These are phyloP conservation scores for Cryptocephalus moraei DNA, from an alignment of 2,888 invertebrate species.

Conservation along the genomic window DNA sequence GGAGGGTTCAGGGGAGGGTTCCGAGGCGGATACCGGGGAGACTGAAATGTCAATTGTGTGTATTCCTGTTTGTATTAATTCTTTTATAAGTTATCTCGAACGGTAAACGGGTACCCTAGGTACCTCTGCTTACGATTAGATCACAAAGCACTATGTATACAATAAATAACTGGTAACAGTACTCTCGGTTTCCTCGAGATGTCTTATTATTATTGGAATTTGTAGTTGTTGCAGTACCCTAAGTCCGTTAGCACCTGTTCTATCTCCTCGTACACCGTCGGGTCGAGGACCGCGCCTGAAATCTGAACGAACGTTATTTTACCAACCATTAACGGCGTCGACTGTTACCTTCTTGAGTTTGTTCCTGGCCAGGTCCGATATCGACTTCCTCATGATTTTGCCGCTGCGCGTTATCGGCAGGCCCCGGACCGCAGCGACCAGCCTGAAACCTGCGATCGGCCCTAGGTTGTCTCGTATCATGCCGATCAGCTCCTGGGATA, in stretches of 20 bases:
- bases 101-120: too few relatives aligned
- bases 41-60: too few relatives aligned
- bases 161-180: too few relatives aligned
- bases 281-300: conserved; percentile 79
- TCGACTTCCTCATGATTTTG: conserved; percentile 67
- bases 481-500: conserved; percentile 46
- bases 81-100: too few relatives aligned
- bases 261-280: conserved; percentile 68
- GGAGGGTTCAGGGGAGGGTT: conserved; percentile 15
- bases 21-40: conserved; percentile 1
- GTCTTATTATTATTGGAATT: too few relatives aligned
- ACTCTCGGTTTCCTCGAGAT: too few relatives aligned
- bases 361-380: conserved; percentile 74
- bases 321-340: too few relatives aligned
- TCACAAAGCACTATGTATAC: too few relatives aligned
- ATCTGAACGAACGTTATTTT: conserved; percentile 40
- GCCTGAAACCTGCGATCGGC: conserved; percentile 80
- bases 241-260: conserved; percentile 62
- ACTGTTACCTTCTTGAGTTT: conserved; percentile 59
- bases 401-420: conserved; percentile 85
- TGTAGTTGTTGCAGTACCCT: conserved; percentile 44
- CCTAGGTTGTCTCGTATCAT: conserved; percentile 61
- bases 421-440: conserved; percentile 67
- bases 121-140: too few relatives aligned
- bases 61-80: too few relatives aligned